These are phyloP conservation scores for Eucidaris tribuloides DNA, from an alignment of 35 echinoderm and acorn worm genomes.

Conservation along the genomic window DNA sequence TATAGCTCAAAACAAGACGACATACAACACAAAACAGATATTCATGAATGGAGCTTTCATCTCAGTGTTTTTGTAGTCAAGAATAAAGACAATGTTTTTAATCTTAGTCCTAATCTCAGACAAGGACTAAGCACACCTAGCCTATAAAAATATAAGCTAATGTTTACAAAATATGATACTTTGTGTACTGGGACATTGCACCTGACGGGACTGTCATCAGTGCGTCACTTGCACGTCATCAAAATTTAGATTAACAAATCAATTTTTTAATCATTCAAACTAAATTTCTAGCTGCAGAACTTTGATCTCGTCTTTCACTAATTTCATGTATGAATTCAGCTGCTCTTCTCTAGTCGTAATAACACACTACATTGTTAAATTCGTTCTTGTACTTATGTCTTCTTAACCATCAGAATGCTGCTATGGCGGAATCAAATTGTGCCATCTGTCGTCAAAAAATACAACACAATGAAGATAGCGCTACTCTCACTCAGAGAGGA, in stretches of 20 bases:
- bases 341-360: background rate
- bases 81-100: background rate
- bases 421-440: conserved; percentile 1
- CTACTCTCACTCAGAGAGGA: conserved; percentile 28
- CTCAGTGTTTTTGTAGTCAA: background rate
- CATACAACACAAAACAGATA: background rate
- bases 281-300: background rate
- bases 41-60: background rate
- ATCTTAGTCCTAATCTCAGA: background rate
- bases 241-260: background rate
- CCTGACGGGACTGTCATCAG: background rate
- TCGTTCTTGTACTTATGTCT: background rate
- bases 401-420: background rate
- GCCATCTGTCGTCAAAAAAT: conserved; percentile 2
- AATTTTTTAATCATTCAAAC: background rate
- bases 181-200: background rate
- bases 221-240: background rate
- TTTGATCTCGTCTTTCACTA: background rate
- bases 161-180: background rate
- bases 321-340: background rate
- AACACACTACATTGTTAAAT: no score
- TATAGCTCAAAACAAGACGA: background rate
- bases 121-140: background rate
- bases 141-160: background rate
- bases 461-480: background rate